Evolutionary conservation across 2,113 vertebrate genomes (phyloP).

Genomic region (Neotoma lepida): DNA sequence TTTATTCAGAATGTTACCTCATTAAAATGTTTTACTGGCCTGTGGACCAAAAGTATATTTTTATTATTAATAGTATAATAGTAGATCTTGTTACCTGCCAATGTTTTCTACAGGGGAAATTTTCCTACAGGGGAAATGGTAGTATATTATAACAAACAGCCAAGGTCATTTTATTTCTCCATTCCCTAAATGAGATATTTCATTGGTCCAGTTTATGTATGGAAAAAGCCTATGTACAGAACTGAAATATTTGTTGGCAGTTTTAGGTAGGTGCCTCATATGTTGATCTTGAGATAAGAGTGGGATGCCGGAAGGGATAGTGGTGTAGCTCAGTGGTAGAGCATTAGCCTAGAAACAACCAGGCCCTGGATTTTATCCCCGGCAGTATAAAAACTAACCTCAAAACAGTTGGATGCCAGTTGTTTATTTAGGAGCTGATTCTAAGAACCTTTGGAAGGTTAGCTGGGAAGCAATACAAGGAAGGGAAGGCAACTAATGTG

Average conservation of each 20-base stretch:
- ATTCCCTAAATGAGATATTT: background rate
- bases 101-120: background rate
- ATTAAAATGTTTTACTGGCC: conserved; percentile 28
- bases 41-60: background rate
- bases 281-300: background rate
- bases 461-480: background rate
- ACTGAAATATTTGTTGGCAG: background rate
- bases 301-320: background rate
- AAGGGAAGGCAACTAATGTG: background rate
- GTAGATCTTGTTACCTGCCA: background rate
- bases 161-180: conserved; percentile 10
- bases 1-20: conserved; percentile 21
- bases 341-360: background rate
- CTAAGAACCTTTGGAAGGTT: background rate
- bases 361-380: background rate
- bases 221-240: background rate
- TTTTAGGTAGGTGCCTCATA: background rate
- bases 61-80: background rate
- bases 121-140: background rate
- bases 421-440: background rate
- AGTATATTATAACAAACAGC: conserved; percentile 41
- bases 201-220: background rate
- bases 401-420: background rate
- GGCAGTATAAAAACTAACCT: background rate
- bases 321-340: background rate